Evolutionary conservation across 2,113 vertebrate genomes (phyloP), one percentile per base, ranked within the genome.

Genomic region (Pardalotus punctatus): DNA sequence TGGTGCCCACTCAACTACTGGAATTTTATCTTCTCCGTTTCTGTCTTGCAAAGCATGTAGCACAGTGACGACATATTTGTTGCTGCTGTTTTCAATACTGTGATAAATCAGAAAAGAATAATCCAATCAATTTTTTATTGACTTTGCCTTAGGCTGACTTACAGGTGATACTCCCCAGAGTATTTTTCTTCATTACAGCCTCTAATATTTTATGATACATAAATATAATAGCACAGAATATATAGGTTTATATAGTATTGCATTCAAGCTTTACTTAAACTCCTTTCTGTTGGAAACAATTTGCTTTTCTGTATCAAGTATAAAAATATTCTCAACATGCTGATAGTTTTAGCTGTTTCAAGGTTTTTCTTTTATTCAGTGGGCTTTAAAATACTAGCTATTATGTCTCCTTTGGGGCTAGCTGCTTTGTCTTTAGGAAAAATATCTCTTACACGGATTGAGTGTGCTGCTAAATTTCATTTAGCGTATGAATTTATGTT

Each of bases 1-100:
- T 0, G 0, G 27, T 76, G 48, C 61, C 65, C 24, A 21, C 43
- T 21, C 36, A 20, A 5, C 62, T 84, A 65, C 65, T 21, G 23
- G 35, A 66, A 25, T 20, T 2, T 16, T 18, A 0, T 15, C 28
- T 50, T 35, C 53, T 43, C 27, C 2, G 4, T 7, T 67, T 40
- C 40, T 2, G 0, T 31, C 38, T 11, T 36, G 31, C 61, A 33
- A 31, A 27, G 27, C 4, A 1, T 0, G 3, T 43, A n/a, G 45
- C 31, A 27, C 12, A 20, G 27, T 42, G 57, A 14, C 4, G 2
- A 8, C 1, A 0, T 29, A 60, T 8, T 67, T 65, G 11, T 18
- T 57, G 71, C 80, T 7, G 8, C 47, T n/a, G 27, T 47, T 81
- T 82, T 69, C 5, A 2, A 3, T 18, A 4, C 29, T 48, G 50